These are phyloP conservation scores for Ips typographus DNA, from an alignment of 1,140 invertebrate species.

Conservation along the genomic window DNA sequence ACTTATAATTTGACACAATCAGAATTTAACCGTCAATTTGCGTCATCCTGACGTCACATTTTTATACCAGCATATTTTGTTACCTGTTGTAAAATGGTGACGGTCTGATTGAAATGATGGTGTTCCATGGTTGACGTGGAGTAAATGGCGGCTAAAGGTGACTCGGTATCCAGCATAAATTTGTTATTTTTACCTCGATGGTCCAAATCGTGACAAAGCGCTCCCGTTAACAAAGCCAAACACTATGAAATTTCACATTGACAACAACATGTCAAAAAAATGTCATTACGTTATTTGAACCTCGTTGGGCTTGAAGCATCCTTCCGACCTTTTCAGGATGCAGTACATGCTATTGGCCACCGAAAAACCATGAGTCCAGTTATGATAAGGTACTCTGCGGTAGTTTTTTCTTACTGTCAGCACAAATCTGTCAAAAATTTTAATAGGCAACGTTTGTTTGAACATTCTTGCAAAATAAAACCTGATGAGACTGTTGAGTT, in stretches of 20 bases:
- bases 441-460: neutral
- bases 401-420: slow-evolving; percentile 85
- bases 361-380: slow-evolving; percentile 84
- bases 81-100: slow-evolving; percentile 66
- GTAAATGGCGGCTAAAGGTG: slow-evolving; percentile 79
- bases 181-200: slow-evolving; percentile 83
- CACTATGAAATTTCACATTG: slow-evolving; percentile 54
- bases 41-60: no score
- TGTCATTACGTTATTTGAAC: slow-evolving; percentile 45
- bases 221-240: slow-evolving; percentile 74
- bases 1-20: no score
- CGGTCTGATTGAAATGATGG: slow-evolving; percentile 86
- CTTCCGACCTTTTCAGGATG: slow-evolving; percentile 64
- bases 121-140: slow-evolving; percentile 83
- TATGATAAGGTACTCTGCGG: slow-evolving; percentile 78
- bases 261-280: no score
- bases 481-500: slow-evolving; percentile 62
- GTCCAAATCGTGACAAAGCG: slow-evolving; percentile 82
- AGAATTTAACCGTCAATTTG: neutral
- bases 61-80: neutral
- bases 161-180: slow-evolving; percentile 80
- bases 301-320: slow-evolving; percentile 62
- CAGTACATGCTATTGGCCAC: slow-evolving; percentile 82
- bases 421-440: slow-evolving; percentile 57
- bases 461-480: neutral